Evolutionary conservation across 92 coral and sea anemone genomes (phyloP).

Genomic region (Parazoanthus atlanticus): DNA sequence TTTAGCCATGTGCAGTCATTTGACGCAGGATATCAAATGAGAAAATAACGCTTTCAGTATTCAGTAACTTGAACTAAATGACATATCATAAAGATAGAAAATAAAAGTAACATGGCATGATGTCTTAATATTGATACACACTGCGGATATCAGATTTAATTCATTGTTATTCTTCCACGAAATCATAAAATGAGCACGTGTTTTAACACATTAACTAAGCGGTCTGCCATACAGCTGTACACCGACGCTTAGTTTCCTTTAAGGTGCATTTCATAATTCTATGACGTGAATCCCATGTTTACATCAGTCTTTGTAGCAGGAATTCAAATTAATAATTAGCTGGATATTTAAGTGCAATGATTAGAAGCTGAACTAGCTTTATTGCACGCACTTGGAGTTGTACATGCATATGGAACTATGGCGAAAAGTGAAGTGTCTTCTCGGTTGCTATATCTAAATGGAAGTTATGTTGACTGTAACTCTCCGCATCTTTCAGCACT

Average conservation of each 20-base stretch:
- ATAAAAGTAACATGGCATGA: not conserved
- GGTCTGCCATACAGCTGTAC: not conserved
- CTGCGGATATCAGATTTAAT: not conserved
- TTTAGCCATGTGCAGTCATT: not conserved
- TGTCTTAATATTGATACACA: not conserved
- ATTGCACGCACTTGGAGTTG: not conserved
- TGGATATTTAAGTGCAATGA: not conserved
- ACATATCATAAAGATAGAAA: not conserved
- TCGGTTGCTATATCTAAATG: not conserved
- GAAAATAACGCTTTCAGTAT: not conserved
- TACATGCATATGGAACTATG: not conserved
- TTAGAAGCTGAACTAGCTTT: not conserved
- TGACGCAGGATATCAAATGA: not conserved
- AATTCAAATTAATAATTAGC: conserved; percentile 12
- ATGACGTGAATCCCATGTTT: conserved; percentile 26
- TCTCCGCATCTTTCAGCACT: not conserved
- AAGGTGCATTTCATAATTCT: not conserved
- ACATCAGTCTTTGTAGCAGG: not conserved
- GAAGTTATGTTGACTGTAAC: not conserved
- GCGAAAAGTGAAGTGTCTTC: not conserved
- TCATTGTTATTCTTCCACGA: not conserved
- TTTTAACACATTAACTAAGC: not conserved
- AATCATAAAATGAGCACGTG: not conserved
- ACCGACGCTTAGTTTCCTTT: not conserved
- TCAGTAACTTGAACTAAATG: not conserved